These are phyloP conservation scores for Maniola hyperantus DNA, from an alignment of 2,888 invertebrate species.

Conservation along the genomic window DNA sequence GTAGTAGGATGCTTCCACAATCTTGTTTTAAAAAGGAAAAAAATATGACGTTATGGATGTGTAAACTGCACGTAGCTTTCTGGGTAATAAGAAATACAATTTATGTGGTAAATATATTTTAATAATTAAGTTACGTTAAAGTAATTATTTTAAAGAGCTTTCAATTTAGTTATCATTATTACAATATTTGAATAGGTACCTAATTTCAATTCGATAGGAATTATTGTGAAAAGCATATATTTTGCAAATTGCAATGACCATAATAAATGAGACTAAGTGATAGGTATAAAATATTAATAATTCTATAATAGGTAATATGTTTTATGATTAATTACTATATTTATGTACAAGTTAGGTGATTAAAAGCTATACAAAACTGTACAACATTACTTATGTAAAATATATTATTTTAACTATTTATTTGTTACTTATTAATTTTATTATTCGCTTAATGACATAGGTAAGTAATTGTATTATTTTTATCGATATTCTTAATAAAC, in stretches of 20 bases:
- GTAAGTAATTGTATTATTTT: background rate
- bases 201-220: slow-evolving; percentile 26
- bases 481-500: background rate
- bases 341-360: background rate
- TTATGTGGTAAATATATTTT: slow-evolving; percentile 31
- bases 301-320: background rate
- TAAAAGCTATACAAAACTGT: background rate
- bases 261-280: no score
- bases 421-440: background rate
- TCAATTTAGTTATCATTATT: slow-evolving; percentile 7
- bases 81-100: slow-evolving; percentile 3
- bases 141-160: slow-evolving; percentile 16
- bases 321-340: slow-evolving; percentile 6
- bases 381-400: background rate
- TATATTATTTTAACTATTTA: background rate
- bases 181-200: background rate
- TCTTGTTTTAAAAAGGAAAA: no score
- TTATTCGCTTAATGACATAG: no score
- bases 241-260: background rate
- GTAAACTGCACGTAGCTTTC: no score
- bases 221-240: slow-evolving; percentile 33
- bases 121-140: slow-evolving; percentile 26
- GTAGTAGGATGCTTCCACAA: no score
- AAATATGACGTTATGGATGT: no score
- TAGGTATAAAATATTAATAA: background rate